Evolutionary conservation across 2,888 invertebrate species (phyloP).

Genomic region (Operophtera brumata): DNA sequence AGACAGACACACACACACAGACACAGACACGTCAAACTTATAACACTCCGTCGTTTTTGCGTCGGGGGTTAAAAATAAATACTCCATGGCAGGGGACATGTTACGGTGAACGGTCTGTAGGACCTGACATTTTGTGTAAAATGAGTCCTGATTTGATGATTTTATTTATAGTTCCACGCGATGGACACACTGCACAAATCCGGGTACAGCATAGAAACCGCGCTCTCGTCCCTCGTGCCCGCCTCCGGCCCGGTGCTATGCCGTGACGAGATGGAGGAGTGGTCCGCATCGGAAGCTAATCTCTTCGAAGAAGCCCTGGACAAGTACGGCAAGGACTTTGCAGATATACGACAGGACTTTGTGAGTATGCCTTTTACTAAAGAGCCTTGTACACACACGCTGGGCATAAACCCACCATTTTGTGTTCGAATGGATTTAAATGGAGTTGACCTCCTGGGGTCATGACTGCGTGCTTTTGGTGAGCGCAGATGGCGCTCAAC

Average conservation of each 20-base stretch:
- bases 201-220: constrained; percentile 93
- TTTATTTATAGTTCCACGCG: constrained; percentile 90
- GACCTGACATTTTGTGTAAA: not conserved
- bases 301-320: constrained; percentile 99
- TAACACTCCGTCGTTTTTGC: no score
- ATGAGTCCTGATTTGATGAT: not conserved
- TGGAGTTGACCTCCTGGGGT: no score
- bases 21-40: no score
- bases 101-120: no score
- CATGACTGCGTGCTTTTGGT: no score
- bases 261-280: constrained; percentile 99
- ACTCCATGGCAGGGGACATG: no score
- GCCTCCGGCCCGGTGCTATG: constrained; percentile 97
- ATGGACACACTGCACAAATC: constrained; percentile 98
- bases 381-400: no score
- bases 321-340: constrained; percentile 99
- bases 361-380: constrained; percentile 84
- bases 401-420: no score
- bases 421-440: no score
- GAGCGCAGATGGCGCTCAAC: no score
- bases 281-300: constrained; percentile 99
- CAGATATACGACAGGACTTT: constrained; percentile 98
- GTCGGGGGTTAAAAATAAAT: no score
- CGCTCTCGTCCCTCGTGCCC: constrained; percentile 96
- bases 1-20: no score